These are phyloP conservation scores for Brachionichthys hirsutus DNA, from an alignment of 2,113 vertebrate species.

Conservation along the genomic window DNA sequence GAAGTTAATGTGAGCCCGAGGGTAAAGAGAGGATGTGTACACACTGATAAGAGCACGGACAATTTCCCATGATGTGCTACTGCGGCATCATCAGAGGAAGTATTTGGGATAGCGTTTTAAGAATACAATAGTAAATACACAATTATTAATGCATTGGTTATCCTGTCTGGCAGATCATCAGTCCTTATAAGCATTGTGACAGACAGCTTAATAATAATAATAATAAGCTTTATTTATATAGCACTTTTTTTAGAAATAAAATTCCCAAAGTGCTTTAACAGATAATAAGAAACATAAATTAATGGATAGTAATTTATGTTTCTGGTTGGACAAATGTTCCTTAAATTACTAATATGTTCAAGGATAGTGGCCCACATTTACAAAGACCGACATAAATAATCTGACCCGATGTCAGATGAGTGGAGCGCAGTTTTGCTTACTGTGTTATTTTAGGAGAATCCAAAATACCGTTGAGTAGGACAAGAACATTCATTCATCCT, in stretches of 20 bases:
- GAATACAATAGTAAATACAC: neutral
- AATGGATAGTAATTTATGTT: neutral
- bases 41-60: slow-evolving; percentile 18
- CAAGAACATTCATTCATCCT: slow-evolving; percentile 1
- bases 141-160: neutral
- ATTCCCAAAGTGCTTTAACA: no score
- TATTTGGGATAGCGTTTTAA: neutral
- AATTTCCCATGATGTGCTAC: slow-evolving; percentile 9
- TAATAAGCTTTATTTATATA: no score
- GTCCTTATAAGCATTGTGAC: slow-evolving; percentile 29
- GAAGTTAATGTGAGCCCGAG: neutral
- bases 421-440: slow-evolving; percentile 15
- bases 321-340: neutral
- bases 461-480: neutral
- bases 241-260: no score
- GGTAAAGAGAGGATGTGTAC: slow-evolving; percentile 4
- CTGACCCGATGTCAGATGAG: slow-evolving; percentile 29
- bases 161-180: neutral
- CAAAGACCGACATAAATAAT: slow-evolving; percentile 11
- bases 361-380: slow-evolving; percentile 11
- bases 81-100: neutral
- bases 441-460: slow-evolving; percentile 12
- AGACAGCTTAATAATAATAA: no score
- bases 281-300: no score
- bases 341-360: neutral